Conservation (phyloP, 2,113 vertebrate species). For the Pedetes capensis region DNA sequence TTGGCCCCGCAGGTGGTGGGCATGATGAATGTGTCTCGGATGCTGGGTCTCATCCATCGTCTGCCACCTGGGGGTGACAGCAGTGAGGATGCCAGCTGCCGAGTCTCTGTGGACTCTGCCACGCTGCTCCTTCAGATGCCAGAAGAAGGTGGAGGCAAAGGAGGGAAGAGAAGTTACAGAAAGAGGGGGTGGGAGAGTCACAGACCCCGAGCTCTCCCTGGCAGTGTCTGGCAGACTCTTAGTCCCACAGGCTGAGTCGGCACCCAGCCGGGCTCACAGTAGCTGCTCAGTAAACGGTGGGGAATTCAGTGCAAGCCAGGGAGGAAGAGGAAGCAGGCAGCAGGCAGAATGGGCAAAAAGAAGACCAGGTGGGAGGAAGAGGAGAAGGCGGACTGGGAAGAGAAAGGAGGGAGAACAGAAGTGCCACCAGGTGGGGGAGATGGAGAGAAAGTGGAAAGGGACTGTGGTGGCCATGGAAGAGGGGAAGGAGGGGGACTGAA, state of each 20-base stretch:
- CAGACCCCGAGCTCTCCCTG: background rate
- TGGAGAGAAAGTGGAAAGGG: too few relatives aligned
- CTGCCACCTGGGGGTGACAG: background rate
- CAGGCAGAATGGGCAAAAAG: too few relatives aligned
- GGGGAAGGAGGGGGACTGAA: too few relatives aligned
- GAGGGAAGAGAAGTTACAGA: too few relatives aligned
- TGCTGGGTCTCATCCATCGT: rapidly evolving
- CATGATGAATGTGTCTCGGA: background rate
- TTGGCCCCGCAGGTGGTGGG: background rate
- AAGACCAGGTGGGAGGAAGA: too few relatives aligned
- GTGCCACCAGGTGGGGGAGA: background rate
- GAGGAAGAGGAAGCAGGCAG: background rate
- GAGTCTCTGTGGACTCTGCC: background rate
- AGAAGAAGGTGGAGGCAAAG: too few relatives aligned
- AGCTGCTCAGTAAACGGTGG: background rate
- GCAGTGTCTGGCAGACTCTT: background rate
- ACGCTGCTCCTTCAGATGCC: background rate
- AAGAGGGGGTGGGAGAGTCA: background rate
- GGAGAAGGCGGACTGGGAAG: background rate
- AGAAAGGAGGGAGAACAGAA: too few relatives aligned
- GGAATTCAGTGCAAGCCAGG: background rate
- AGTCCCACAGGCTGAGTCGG: background rate
- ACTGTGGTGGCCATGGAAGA: background rate
- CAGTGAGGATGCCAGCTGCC: rapidly evolving
- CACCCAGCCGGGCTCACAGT: background rate